Base-by-base conservation (phyloP, 2,888 invertebrate species). In the Sesia bembeciformis region DNA sequence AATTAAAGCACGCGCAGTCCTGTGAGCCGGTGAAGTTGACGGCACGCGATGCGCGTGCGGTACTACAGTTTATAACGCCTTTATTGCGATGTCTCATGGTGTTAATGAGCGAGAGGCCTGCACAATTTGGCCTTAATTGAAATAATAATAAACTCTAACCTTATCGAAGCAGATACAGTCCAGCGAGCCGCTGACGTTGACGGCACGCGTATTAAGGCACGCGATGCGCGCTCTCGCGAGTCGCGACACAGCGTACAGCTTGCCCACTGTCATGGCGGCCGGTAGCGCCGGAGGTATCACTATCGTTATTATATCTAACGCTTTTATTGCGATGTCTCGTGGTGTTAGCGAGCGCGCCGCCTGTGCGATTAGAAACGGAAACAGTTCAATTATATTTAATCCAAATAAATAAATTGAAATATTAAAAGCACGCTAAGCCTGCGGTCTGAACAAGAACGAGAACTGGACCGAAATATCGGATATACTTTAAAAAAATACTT, bases 231-330 rank as follows among this genome's bases (percentile, higher is more conserved):
- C 93, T 46, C 91, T 91, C 76, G 95, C 92, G 52, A 98, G 90
- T 5, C 98, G 91, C 54, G 92, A 91, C 73, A 98, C 97, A 0
- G 98, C 98, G 78, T 97, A 97, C 67, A 97, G 91, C 3, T 96
- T 93, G 0, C 98, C 98, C 3, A 98, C 97, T 0, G 98, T 97
- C 98, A 98, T 98, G 57, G 98, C 98, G 49, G 98, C 98, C 1
- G 98, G 98, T 51, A 98, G 83, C 0, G 98, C 98, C 0, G 98
- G 98, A 0, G 98, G 98, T 0, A 98, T 96, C 50, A 97, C 97
- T 56, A 98, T 97, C 0, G 98, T 98, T 60, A 98, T 94, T 54
- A 98, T 93, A 85, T 98, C 98, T 60, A 98, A 85, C 0, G 96
- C 95, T 71, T 97, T 94, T 6, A 96, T 77, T 0, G 92, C 89